phyloP scores from a whole-genome alignment of 2,888 invertebrate species.

The Artemia sinica region DNA sequence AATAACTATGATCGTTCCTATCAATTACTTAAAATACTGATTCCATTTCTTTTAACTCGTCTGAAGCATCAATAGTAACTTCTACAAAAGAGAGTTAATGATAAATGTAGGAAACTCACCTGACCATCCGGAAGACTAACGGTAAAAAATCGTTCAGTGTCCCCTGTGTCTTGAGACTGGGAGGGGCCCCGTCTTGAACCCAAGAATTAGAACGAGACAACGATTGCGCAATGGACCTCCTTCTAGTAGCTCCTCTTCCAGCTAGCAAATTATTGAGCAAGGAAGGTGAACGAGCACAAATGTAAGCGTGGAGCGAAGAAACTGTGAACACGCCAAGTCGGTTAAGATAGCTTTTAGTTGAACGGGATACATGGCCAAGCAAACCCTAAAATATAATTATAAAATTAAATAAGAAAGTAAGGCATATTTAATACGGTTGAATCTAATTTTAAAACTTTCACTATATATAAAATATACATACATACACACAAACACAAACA shows the following conservation, averaged over 20 bases:
- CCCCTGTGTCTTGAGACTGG: conserved; percentile 24
- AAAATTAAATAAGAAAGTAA: conserved; percentile 17
- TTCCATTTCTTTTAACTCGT: too few species aligned
- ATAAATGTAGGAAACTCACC: conserved; percentile 25
- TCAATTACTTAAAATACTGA: too few species aligned
- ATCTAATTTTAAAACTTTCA: background rate
- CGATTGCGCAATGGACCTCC: conserved; percentile 54
- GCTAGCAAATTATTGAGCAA: conserved; percentile 67
- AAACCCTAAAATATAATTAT: conserved; percentile 53
- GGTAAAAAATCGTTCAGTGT: conserved; percentile 19
- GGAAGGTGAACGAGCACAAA: conserved; percentile 86
- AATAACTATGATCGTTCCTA: too few species aligned
- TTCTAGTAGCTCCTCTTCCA: conserved; percentile 50
- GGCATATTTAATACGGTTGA: background rate
- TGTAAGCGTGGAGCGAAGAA: conserved; percentile 92
- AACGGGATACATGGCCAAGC: conserved; percentile 80
- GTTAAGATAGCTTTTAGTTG: conserved; percentile 83
- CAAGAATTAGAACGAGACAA: conserved; percentile 52
- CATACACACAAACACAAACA: too few species aligned
- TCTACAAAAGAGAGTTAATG: too few species aligned
- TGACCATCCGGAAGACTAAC: conserved; percentile 70
- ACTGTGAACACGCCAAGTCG: conserved; percentile 92
- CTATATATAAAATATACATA: background rate
- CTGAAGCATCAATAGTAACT: too few species aligned
- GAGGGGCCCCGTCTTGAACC: conserved; percentile 20